Conservation (phyloP, 2,113 vertebrate species). For the Amblyopsis rosae region DNA sequence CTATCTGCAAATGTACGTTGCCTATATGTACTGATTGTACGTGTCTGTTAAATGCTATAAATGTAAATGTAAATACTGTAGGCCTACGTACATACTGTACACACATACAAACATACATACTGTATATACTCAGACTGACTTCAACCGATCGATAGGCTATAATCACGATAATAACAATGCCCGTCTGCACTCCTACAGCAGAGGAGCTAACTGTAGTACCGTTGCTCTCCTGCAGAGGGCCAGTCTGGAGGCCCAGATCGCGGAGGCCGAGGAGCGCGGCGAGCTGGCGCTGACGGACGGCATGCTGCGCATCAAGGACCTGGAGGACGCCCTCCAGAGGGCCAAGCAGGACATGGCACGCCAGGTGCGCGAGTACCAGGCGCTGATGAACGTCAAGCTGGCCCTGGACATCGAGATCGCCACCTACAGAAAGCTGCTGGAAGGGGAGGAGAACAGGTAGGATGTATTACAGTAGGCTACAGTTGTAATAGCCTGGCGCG, state of each 20-base stretch:
- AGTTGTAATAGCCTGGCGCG: too few relatives aligned
- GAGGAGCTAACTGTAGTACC: too few relatives aligned
- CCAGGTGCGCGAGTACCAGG: conserved; percentile 88
- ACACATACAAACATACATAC: too few relatives aligned
- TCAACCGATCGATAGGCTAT: too few relatives aligned
- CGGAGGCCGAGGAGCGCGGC: conserved; percentile 85
- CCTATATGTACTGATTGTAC: too few relatives aligned
- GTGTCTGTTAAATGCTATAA: too few relatives aligned
- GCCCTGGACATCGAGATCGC: conserved; percentile 93
- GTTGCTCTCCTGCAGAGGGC: conserved; percentile 29
- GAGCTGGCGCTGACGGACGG: conserved; percentile 88
- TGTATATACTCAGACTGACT: too few relatives aligned
- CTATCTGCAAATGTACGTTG: too few relatives aligned
- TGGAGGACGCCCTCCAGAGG: conserved; percentile 85
- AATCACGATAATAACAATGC: not conserved
- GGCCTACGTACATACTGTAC: too few relatives aligned
- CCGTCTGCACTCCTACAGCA: not conserved
- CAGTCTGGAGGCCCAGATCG: conserved; percentile 82
- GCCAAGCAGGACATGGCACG: conserved; percentile 89
- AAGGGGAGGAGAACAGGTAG: conserved; percentile 85
- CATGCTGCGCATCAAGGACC: conserved; percentile 78
- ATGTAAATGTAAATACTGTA: too few relatives aligned
- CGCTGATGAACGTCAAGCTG: conserved; percentile 89
- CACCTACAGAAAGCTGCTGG: conserved; percentile 90
- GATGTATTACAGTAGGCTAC: not conserved